Evolutionary conservation across 2,888 invertebrate species (phyloP), one percentile per base, ranked within the genome.

Genomic region (Epinotia nisella): DNA sequence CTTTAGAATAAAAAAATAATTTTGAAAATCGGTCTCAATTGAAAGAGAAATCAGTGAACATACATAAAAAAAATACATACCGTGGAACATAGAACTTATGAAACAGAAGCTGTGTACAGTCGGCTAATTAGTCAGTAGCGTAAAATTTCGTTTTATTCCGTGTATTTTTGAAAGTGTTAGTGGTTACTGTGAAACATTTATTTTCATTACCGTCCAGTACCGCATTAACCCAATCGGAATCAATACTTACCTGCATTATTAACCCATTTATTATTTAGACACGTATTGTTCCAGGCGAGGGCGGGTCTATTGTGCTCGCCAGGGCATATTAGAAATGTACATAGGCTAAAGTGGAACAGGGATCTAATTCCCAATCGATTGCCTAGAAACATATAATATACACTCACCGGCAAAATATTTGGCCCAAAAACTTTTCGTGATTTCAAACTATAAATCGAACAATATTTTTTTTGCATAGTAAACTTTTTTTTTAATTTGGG

Each of bases 161-260:
- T n/a, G 13, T n/a, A 49, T n/a, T 49, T 49, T n/a, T 7, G n/a
- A 49, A n/a, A 49, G 49, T 13, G n/a, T n/a, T 49, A 15, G 49
- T 49, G 4, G n/a, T 49, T 45, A 15, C 0, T 15, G 15, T 15
- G 15, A 45, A 4, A 1, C 4, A n/a, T 5, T 49, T 49, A n/a
- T n/a, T 49, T n/a, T 7, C n/a, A n/a, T 49, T 49, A 49, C 49
- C 15, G n/a, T n/a, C 49, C 49, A 49, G 49, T n/a, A 49, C 49
- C 49, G 15, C 49, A 29, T 19, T 58, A n/a, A 15, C 15, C n/a
- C 21, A 29, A 10, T n/a, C 9, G 58, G 21, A 58, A 58, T 58
- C 58, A 58, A 58, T 58, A 58, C 58, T 24, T 15, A 29, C 58
- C 58, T 58, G 58, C 58, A 29, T 58, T 58, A 58, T 58, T 58